These are phyloP conservation scores for pig (Sus scrofa) DNA, from an alignment of 2,113 vertebrate species.

Conservation along the genomic window DNA sequence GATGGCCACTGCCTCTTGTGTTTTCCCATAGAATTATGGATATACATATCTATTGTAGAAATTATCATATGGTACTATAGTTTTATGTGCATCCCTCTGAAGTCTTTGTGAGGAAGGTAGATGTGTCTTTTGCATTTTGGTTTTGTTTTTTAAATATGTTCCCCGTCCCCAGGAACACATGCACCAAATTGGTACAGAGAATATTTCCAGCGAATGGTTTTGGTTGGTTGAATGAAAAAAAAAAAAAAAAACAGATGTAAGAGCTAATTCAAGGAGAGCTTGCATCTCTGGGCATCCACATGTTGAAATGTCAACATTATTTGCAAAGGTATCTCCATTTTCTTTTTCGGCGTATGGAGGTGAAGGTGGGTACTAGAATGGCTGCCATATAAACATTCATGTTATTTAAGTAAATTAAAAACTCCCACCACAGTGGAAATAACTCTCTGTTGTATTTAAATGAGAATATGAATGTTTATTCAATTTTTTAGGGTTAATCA, in stretches of 20 bases:
- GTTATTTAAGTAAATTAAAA: background rate
- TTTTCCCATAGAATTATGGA: background rate
- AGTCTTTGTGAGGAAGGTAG: background rate
- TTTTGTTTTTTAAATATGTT: background rate
- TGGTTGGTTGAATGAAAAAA: background rate
- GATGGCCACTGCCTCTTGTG: background rate
- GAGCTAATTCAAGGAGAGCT: background rate
- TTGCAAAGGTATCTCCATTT: background rate
- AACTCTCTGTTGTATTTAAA: background rate
- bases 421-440: background rate
- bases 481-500: background rate
- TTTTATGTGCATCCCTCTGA: background rate
- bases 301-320: background rate
- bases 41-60: background rate
- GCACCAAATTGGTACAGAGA: background rate
- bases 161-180: background rate
- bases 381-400: background rate
- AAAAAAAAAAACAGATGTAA: background rate
- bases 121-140: background rate
- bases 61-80: background rate
- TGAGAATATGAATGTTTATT: background rate
- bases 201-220: background rate
- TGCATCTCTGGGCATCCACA: background rate
- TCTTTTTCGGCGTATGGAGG: background rate
- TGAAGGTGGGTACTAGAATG: background rate